These are phyloP conservation scores for Galemys pyrenaicus DNA, from an alignment of 2,113 vertebrate genomes.

Conservation along the genomic window DNA sequence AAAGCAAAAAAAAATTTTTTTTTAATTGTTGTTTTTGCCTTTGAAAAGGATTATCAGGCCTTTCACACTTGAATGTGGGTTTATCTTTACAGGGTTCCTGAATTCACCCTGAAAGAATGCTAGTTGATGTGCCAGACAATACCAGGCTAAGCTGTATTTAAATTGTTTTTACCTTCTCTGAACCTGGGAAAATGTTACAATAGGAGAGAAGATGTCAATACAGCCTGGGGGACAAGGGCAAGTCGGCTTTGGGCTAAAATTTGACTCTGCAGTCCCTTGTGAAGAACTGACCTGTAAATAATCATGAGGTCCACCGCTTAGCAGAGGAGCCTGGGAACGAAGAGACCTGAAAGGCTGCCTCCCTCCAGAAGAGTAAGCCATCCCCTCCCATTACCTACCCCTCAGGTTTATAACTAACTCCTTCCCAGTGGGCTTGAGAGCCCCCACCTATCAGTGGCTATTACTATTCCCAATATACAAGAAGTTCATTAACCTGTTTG, in stretches of 20 bases:
- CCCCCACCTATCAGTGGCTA: background rate
- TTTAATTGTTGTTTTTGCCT: slow-evolving; percentile 46
- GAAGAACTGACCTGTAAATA: background rate
- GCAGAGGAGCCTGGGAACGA: slow-evolving; percentile 11
- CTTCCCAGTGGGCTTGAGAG: background rate
- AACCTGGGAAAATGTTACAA: slow-evolving; percentile 4
- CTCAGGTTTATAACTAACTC: background rate
- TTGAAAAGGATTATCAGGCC: slow-evolving; percentile 38
- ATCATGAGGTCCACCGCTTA: background rate
- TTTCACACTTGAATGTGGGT: slow-evolving; percentile 45
- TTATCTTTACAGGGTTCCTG: slow-evolving; percentile 47
- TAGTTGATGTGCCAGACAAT: background rate
- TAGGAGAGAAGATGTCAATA: background rate
- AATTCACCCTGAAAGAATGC: slow-evolving; percentile 53
- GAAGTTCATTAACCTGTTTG: background rate
- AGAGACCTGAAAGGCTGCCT: background rate
- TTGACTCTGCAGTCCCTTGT: background rate
- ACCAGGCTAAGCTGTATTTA: background rate
- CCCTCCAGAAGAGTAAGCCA: background rate
- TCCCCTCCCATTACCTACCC: background rate
- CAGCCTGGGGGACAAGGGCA: background rate
- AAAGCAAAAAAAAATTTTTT: slow-evolving; percentile 67
- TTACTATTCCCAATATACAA: background rate
- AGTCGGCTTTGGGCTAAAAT: background rate
- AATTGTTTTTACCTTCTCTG: slow-evolving; percentile 29